Conservation (phyloP, 2,888 invertebrate genomes). For the Tetragonula carbonaria region DNA sequence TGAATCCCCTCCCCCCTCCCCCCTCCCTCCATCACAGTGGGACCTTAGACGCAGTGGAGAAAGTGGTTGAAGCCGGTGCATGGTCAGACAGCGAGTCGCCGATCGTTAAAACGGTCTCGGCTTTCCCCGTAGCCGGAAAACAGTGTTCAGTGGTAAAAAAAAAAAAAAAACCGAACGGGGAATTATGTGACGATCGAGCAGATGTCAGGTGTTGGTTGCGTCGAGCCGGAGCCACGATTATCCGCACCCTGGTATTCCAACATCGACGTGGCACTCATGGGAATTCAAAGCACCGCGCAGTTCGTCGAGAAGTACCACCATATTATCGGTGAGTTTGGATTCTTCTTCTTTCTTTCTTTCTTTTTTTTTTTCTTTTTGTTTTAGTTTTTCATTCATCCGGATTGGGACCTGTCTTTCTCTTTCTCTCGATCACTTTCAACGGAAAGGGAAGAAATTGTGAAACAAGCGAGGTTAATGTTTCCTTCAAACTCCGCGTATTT, state of each 20-base stretch:
- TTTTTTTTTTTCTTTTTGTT: neutral
- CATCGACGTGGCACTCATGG: slow-evolving; percentile 82
- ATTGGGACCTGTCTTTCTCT: neutral
- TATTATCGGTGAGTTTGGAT: slow-evolving; percentile 77
- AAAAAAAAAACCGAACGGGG: slow-evolving; percentile 8
- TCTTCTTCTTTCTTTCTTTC: neutral
- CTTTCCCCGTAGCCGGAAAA: slow-evolving; percentile 13
- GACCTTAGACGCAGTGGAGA: slow-evolving; percentile 31
- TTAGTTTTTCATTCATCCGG: too few species aligned
- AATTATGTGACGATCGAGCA: slow-evolving; percentile 62
- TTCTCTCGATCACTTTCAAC: neutral
- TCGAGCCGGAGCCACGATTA: slow-evolving; percentile 71
- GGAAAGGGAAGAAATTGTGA: neutral
- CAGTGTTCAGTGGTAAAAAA: slow-evolving; percentile 34
- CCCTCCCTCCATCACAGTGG: too few species aligned
- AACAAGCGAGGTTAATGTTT: neutral
- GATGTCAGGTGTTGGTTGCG: slow-evolving; percentile 75
- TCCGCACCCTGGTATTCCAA: slow-evolving; percentile 72
- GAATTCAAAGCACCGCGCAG: slow-evolving; percentile 84
- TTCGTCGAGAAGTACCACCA: slow-evolving; percentile 84
- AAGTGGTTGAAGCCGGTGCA: slow-evolving; percentile 62
- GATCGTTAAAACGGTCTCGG: neutral
- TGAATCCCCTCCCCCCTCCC: slow-evolving; percentile 2
- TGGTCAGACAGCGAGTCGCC: slow-evolving; percentile 47
- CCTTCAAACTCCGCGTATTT: neutral